A percentile compares a stretch with the other conserved stretches of the same genome.
Evolutionary conservation across 2,113 vertebrate species (phyloP).

Genomic region (Prionailurus viverrinus): DNA sequence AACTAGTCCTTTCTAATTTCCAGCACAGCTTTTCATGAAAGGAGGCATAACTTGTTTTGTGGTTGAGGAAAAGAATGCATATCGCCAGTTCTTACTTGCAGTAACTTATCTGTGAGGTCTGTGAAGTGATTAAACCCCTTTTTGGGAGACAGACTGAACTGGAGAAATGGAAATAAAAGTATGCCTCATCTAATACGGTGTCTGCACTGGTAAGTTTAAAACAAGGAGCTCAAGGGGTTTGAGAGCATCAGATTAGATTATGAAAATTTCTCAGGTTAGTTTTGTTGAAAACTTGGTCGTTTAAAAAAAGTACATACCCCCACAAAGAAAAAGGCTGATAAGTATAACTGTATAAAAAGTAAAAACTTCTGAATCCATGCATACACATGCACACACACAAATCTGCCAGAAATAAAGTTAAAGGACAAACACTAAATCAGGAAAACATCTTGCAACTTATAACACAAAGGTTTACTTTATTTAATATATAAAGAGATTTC

Average conservation of each 20-base stretch:
- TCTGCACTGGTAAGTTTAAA: not conserved
- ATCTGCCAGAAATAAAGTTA: conserved; percentile 10
- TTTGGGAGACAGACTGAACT: conserved; percentile 10
- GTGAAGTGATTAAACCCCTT: not conserved
- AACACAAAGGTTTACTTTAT: conserved; percentile 38
- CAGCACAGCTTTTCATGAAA: not conserved
- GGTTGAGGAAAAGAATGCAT: not conserved
- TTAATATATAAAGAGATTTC: conserved; percentile 28
- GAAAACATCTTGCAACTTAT: not conserved
- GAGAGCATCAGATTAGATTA: not conserved
- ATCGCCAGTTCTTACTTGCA: conserved; percentile 10
- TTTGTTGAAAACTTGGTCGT: conserved; percentile 33
- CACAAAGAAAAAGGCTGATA: not conserved
- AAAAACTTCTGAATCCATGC: conserved; percentile 9
- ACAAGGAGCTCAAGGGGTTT: not conserved
- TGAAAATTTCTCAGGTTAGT: not conserved
- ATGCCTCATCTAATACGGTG: not conserved
- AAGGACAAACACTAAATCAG: conserved; percentile 35
- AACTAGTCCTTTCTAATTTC: not conserved
- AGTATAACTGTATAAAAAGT: not conserved
- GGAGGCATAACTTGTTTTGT: not conserved
- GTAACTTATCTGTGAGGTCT: not conserved
- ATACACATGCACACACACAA: not conserved
- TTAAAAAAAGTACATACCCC: not conserved
- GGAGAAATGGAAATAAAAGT: not conserved